phyloP scores from a whole-genome alignment of 2,888 invertebrate species.

The Lysandra coridon region DNA sequence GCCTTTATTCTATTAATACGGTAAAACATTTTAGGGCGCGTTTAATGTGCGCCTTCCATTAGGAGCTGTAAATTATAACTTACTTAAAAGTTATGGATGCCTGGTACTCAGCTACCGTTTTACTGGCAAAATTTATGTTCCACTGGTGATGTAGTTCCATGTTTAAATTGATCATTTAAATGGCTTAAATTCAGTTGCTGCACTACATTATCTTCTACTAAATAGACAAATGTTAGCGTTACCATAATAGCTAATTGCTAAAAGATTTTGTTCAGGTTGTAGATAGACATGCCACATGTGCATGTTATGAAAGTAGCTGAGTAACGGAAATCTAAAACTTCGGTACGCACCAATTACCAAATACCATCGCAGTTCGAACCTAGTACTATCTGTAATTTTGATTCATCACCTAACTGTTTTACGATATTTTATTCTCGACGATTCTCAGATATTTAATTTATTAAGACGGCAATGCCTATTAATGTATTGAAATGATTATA shows the following conservation, averaged over 20 bases:
- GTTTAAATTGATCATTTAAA: not conserved
- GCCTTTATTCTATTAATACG: constrained; percentile 71
- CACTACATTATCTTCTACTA: not conserved
- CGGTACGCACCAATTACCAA: too few relatives aligned
- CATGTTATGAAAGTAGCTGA: too few relatives aligned
- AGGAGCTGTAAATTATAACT: constrained; percentile 73
- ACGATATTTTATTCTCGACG: not conserved
- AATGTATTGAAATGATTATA: not conserved
- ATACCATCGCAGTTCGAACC: too few relatives aligned
- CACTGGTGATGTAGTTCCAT: constrained; percentile 33
- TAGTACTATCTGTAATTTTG: too few relatives aligned
- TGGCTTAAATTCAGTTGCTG: not conserved
- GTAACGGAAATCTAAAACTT: too few relatives aligned
- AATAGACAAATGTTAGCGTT: too few relatives aligned
- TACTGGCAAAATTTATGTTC: constrained; percentile 46
- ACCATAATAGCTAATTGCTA: too few relatives aligned
- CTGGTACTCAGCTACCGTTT: constrained; percentile 56
- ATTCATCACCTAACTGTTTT: too few relatives aligned
- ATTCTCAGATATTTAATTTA: not conserved
- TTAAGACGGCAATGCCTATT: not conserved
- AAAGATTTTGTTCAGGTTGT: too few relatives aligned
- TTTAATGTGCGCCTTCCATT: constrained; percentile 77
- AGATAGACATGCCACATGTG: too few relatives aligned
- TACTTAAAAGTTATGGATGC: constrained; percentile 58
- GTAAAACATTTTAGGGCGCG: constrained; percentile 66